Base-by-base conservation (phyloP, 2,888 invertebrate species). In the Ophraella communa region DNA sequence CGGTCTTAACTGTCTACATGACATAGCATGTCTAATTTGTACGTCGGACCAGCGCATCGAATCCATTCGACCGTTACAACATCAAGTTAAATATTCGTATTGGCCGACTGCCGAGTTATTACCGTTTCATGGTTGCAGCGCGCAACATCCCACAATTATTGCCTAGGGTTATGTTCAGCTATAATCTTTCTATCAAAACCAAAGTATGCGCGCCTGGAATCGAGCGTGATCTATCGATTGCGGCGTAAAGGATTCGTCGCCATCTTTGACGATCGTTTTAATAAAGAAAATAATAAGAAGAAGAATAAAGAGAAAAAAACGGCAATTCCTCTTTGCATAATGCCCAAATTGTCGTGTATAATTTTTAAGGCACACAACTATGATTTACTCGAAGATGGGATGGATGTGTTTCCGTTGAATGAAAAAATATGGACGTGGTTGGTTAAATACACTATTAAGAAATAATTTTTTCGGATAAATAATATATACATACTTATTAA, bases 131-230 rank as follows among this genome's bases (percentile, higher is more conserved):
- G 67, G 67, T 62, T 62, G 67, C 65, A 61, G 52, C 44, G 52
- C 44, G 64, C 64, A 55, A 62, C 64, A 58, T 62, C 66, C 64
- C 64, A 44, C 59, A 54, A 55, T 47, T 24, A 55, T 18, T 56
- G 71, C 71, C 66, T 56, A 52, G 57, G 70, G 71, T 65, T 67
- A 59, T 57, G 58, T 60, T 68, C 69, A 63, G 61, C 69, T 71
- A 76, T 78, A 78, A 79, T 78, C 78, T 78, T 79, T 78, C 78
- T 77, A 78, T 79, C 78, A 78, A 78, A 78, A 77, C 72, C 68
- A 72, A 76, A 76, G 70, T 76, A 74, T 74, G 74, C 71, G 70
- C 70, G n/a, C n/a, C n/a, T 61, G 64, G 71, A 72, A 73, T 75
- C 73, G 67, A 75, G 69, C 75, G 77, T 78, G 78, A 78, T 78